These are phyloP conservation scores for Limanda limanda DNA, from an alignment of 2,113 vertebrate genomes.

Conservation along the genomic window DNA sequence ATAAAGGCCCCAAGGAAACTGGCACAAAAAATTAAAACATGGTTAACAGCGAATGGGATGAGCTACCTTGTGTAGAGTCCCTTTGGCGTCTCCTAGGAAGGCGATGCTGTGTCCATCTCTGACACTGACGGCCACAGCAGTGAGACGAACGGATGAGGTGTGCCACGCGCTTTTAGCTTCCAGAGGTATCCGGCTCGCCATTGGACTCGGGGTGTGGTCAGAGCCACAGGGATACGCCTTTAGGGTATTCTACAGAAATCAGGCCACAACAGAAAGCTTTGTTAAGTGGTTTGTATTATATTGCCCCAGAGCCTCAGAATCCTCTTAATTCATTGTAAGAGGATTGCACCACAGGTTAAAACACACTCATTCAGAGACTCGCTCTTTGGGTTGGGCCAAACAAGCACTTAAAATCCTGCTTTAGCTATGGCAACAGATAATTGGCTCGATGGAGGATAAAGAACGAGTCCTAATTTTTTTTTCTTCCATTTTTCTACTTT, in stretches of 20 bases:
- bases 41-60: background rate
- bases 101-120: conserved; percentile 90
- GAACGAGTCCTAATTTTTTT: conserved; percentile 16
- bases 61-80: conserved; percentile 91
- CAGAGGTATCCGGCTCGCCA: conserved; percentile 90
- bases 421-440: conserved; percentile 48
- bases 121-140: conserved; percentile 90
- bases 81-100: conserved; percentile 93
- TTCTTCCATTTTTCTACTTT: conserved; percentile 16
- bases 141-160: conserved; percentile 84
- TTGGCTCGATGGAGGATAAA: conserved; percentile 48
- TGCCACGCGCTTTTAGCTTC: conserved; percentile 84
- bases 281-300: conserved; percentile 3
- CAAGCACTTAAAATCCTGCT: conserved; percentile 43
- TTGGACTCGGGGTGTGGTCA: conserved; percentile 97
- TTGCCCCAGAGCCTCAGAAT: conserved; percentile 45
- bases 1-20: background rate
- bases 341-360: conserved; percentile 65
- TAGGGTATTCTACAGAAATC: conserved; percentile 87
- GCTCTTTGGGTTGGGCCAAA: conserved; percentile 39
- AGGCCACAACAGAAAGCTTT: conserved; percentile 10
- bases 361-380: conserved; percentile 21
- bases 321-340: conserved; percentile 56
- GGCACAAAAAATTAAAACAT: background rate
- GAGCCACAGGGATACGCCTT: conserved; percentile 96